Percentiles rank a stretch among this genome's conserved stretches.
phyloP scores from a whole-genome alignment of 2,888 invertebrate genomes.

The Clusia tigrina region DNA sequence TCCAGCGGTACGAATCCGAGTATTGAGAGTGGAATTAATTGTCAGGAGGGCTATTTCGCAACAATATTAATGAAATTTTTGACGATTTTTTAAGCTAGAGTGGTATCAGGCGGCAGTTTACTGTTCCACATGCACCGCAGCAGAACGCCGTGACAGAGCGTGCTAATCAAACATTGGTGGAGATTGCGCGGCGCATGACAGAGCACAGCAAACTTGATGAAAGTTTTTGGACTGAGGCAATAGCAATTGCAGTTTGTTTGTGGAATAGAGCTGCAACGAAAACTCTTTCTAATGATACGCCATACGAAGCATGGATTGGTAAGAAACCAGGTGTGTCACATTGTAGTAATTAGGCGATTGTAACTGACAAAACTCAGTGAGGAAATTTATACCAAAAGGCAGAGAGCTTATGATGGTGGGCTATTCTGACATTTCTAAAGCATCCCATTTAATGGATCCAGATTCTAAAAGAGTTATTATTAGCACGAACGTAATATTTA shows the following conservation, averaged over 20 bases:
- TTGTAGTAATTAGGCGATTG: too few relatives aligned
- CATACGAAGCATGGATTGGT: conserved; percentile 29
- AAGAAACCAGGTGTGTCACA: conserved; percentile 28
- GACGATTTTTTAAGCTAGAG: conserved; percentile 20
- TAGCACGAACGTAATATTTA: conserved; percentile 10
- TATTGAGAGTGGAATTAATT: too few relatives aligned
- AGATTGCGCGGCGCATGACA: conserved; percentile 27
- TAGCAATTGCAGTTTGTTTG: conserved; percentile 30
- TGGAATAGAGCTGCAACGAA: conserved; percentile 20
- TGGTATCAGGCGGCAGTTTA: conserved; percentile 29
- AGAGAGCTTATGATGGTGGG: conserved; percentile 20
- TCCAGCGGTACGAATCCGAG: too few relatives aligned
- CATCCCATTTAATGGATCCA: conserved; percentile 27
- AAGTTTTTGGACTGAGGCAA: conserved; percentile 29
- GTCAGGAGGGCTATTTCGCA: too few relatives aligned
- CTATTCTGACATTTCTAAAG: conserved; percentile 30
- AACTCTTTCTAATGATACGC: conserved; percentile 18
- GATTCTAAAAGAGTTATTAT: conserved; percentile 15
- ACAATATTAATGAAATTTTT: conserved; percentile 22
- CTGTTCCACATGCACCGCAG: conserved; percentile 26
- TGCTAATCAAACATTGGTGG: conserved; percentile 25
- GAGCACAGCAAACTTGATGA: conserved; percentile 19
- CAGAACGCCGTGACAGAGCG: conserved; percentile 29
- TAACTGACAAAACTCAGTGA: conserved; percentile 8
- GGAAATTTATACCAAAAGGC: conserved; percentile 14